Percentiles rank a stretch among this genome's conserved stretches.
Conservation (phyloP, 2,888 invertebrate genomes). For the Caenorhabditis drosophilae region DNA sequence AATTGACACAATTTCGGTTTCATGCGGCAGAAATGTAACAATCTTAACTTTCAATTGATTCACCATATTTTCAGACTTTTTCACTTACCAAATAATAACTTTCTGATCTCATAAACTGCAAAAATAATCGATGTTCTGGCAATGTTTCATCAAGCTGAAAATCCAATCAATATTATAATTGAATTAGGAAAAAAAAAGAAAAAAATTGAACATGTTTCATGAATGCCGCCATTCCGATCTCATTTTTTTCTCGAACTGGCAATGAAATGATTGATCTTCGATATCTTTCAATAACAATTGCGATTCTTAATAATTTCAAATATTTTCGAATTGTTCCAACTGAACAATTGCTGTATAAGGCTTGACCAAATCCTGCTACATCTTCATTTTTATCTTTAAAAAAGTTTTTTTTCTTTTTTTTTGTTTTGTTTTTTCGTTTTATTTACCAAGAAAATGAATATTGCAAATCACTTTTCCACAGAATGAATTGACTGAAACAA, state of each 20-base stretch:
- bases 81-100: slow-evolving; percentile 45
- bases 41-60: slow-evolving; percentile 19
- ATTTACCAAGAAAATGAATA: slow-evolving; percentile 42
- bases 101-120: slow-evolving; percentile 55
- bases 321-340: slow-evolving; percentile 26
- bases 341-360: slow-evolving; percentile 42
- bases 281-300: slow-evolving; percentile 59
- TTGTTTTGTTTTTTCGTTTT: not conserved
- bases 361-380: slow-evolving; percentile 35
- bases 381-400: slow-evolving; percentile 35
- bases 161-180: too few species aligned
- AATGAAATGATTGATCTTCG: slow-evolving; percentile 49
- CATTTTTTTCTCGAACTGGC: slow-evolving; percentile 42
- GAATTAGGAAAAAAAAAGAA: not conserved
- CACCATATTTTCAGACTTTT: not conserved
- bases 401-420: not conserved
- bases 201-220: slow-evolving; percentile 25
- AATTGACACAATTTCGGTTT: slow-evolving; percentile 18
- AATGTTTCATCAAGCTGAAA: slow-evolving; percentile 15
- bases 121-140: slow-evolving; percentile 41
- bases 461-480: slow-evolving; percentile 59
- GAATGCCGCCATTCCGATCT: slow-evolving; percentile 36
- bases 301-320: slow-evolving; percentile 40
- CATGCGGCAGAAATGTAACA: slow-evolving; percentile 38
- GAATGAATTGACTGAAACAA: slow-evolving; percentile 61